phyloP scores from a whole-genome alignment of 2,888 invertebrate species.

The Idaea straminata region DNA sequence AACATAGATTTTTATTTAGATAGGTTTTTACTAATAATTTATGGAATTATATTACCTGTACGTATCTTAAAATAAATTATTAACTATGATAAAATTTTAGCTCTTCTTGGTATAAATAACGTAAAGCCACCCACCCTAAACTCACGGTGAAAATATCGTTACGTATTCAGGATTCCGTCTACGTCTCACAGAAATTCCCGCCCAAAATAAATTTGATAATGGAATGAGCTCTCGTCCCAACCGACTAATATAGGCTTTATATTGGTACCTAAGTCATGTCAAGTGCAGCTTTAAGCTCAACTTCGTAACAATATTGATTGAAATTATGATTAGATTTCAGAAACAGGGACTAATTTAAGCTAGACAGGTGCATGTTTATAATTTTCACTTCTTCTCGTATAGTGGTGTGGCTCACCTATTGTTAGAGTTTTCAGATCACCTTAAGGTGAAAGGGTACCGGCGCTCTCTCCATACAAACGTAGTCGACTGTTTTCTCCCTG shows the following conservation, averaged over 20 bases:
- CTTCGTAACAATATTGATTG: background rate
- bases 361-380: background rate
- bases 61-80: no score
- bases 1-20: no score
- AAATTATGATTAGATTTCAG: background rate
- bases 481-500: no score
- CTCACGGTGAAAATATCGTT: background rate
- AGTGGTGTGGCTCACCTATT: no score
- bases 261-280: background rate
- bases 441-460: no score
- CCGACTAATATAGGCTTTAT: background rate
- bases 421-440: no score
- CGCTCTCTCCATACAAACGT: no score
- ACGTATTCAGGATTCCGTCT: constrained; percentile 1
- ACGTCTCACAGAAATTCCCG: background rate
- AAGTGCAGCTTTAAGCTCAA: background rate
- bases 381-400: no score
- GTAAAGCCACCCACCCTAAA: background rate
- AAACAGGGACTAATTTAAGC: background rate
- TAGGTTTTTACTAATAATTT: no score
- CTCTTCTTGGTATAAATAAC: background rate
- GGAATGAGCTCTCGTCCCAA: constrained; percentile 1
- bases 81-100: no score
- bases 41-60: no score
- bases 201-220: constrained; percentile 2